Conservation (phyloP, 2,797 vertebrate species). For the Loriculus beryllinus region DNA sequence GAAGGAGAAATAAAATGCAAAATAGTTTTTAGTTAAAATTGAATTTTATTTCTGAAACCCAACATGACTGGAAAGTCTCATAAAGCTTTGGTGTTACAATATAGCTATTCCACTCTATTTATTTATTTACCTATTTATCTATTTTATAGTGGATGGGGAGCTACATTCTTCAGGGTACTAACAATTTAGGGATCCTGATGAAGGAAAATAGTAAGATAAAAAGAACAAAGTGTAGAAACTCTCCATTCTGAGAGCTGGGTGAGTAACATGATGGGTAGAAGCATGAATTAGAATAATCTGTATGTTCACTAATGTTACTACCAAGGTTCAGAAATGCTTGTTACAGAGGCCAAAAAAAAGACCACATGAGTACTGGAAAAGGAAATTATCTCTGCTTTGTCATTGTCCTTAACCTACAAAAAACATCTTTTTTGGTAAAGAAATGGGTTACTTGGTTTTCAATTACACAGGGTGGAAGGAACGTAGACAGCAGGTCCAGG, state of each 20-base stretch:
- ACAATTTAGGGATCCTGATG: background rate
- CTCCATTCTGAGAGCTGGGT: background rate
- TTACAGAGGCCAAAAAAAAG: background rate
- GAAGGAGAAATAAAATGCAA: background rate
- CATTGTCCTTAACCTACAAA: background rate
- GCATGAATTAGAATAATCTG: background rate
- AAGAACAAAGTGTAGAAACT: background rate
- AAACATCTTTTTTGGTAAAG: background rate
- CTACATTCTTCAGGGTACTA: background rate
- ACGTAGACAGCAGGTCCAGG: background rate
- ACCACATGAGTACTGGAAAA: background rate
- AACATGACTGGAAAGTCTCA: background rate
- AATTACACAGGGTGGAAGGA: background rate
- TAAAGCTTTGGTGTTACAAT: background rate
- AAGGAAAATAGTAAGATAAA: background rate
- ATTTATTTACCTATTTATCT: background rate
- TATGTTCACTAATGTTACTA: background rate
- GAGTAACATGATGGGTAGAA: background rate
- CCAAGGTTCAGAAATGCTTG: background rate
- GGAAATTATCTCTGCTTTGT: background rate
- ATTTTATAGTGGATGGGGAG: fast-evolving
- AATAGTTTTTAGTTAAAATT: background rate
- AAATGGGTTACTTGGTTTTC: background rate
- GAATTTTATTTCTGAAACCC: background rate
- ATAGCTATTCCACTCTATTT: background rate